phyloP scores from a whole-genome alignment of 2,888 invertebrate species.

The Phortica magna region DNA sequence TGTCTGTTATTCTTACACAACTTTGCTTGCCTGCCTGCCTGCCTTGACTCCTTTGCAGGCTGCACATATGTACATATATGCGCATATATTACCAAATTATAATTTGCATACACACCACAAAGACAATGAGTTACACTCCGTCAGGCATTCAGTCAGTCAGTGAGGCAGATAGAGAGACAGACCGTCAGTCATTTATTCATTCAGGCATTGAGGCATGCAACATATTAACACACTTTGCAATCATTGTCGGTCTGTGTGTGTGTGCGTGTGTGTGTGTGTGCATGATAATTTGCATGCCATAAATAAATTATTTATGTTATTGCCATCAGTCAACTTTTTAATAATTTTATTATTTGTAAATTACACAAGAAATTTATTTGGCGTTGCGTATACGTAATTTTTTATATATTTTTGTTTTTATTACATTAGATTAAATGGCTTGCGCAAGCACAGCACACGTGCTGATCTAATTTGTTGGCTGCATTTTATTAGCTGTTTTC shows the following conservation, averaged over 20 bases:
- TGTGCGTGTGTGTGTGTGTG: neutral
- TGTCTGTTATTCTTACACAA: neutral
- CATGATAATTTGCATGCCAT: neutral
- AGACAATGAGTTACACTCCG: conserved; percentile 29
- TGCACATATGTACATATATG: conserved; percentile 62
- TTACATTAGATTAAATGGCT: too few species aligned
- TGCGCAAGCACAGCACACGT: too few species aligned
- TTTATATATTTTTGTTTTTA: neutral
- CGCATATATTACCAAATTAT: conserved; percentile 68
- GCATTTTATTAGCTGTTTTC: too few species aligned
- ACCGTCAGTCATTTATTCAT: neutral
- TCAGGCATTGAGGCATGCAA: neutral
- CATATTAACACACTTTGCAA: conserved; percentile 20
- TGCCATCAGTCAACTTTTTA: neutral
- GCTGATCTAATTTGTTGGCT: too few species aligned
- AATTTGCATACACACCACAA: conserved; percentile 67
- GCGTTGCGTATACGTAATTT: neutral
- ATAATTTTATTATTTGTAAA: neutral
- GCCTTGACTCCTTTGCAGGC: conserved; percentile 47
- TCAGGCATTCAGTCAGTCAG: neutral
- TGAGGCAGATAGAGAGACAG: neutral
- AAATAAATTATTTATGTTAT: conserved; percentile 7
- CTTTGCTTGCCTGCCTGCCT: conserved; percentile 29
- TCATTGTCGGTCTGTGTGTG: neutral
- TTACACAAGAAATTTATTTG: neutral